Base-by-base conservation (phyloP, 2,888 invertebrate species). In the Pollenia amentaria region DNA sequence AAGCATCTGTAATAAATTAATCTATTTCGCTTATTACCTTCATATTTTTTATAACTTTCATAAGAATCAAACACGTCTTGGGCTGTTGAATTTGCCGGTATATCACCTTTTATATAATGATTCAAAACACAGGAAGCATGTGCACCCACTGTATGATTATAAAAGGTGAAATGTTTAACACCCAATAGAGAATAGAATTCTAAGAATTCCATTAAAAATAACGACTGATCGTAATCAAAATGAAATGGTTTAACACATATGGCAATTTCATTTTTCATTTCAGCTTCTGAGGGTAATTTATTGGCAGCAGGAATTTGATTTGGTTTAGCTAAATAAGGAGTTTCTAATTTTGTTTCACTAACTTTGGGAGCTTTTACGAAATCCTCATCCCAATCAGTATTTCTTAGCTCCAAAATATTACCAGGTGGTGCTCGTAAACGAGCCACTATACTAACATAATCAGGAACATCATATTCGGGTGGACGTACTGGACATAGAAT, bases 181-280 rank as follows among this genome's bases (percentile, higher is more conserved):
- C 98, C 98, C 88, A 98, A 94, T 55, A 98, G 93, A 10, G 96
- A 94, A 93, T 98, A 97, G 89, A 98, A 94, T 93, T 98, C 98
- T 90, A 98, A 95, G 94, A 98, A 98, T 93, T 98, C 98, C 89
- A 98, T 94, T 88, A 98, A 94, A 94, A 97, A 97, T 80, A 97
- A 94, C 6, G 96, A 96, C 95, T 97, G 95, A 91, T 97, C 96
- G 93, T 98, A 98, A 89, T 96, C 95, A 92, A 97, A 98, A 93
- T 98, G 98, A 88, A 98, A 95, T 0, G 98, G 98, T 91, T 98
- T 98, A 51, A 98, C 97, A 93, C 98, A 98, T 42, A 98, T 95
- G 38, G 96, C 97, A 69, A 96, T 94, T 62, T 94, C 95, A 88
- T 95, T 94, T 21, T 93, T 92, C 85, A 93, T 92, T 73, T 92